Conservation (phyloP, 2,113 vertebrate genomes). For the Pionites leucogaster region DNA sequence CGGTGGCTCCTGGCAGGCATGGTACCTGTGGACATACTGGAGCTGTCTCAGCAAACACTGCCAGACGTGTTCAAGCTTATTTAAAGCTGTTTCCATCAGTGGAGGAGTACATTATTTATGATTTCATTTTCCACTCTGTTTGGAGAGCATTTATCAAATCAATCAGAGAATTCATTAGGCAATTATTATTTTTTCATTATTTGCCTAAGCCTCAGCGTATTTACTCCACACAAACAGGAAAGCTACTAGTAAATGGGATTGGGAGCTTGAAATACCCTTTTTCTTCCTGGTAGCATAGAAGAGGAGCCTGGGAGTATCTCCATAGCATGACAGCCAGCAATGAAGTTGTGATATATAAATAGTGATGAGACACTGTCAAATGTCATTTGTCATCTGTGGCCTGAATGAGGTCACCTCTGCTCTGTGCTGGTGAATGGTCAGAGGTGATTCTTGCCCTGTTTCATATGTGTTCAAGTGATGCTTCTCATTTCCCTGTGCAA, state of each 20-base stretch:
- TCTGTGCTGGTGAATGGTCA: neutral
- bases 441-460: rapidly evolving
- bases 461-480: neutral
- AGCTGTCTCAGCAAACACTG: neutral
- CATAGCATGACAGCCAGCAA: neutral
- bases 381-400: neutral
- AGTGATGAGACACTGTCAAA: neutral
- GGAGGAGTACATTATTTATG: slow-evolving; percentile 27
- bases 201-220: slow-evolving; percentile 4
- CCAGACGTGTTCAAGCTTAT: rapidly evolving
- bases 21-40: rapidly evolving
- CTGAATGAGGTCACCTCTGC: rapidly evolving
- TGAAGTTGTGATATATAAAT: neutral
- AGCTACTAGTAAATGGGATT: neutral
- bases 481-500: neutral
- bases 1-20: rapidly evolving
- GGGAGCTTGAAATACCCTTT: neutral
- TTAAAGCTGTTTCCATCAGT: neutral
- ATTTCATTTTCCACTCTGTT: slow-evolving; percentile 43
- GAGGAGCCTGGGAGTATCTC: neutral
- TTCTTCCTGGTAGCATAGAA: neutral
- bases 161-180: slow-evolving; percentile 44
- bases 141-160: slow-evolving; percentile 44
- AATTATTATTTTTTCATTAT: slow-evolving; percentile 45
- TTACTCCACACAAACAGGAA: neutral